These are phyloP conservation scores for Pteria penguin DNA, from an alignment of 2,888 invertebrate genomes.

Conservation along the genomic window DNA sequence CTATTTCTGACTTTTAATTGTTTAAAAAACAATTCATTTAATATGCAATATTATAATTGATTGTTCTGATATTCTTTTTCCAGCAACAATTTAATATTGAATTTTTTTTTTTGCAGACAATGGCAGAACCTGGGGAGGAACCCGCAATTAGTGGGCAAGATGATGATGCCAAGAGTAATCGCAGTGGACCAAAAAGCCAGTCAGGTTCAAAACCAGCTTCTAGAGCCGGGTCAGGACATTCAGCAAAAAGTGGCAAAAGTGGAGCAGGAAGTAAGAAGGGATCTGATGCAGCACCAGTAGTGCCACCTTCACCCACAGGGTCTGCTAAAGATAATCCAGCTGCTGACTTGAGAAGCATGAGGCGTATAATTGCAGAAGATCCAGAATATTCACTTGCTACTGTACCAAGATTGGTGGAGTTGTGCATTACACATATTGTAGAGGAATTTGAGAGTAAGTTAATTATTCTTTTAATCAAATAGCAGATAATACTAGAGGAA, in stretches of 20 bases:
- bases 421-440: slow-evolving; percentile 77
- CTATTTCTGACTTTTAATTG: no score
- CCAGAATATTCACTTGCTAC: slow-evolving; percentile 79
- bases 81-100: no score
- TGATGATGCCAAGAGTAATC: slow-evolving; percentile 59
- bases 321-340: slow-evolving; percentile 68
- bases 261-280: slow-evolving; percentile 47
- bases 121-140: neutral
- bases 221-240: slow-evolving; percentile 60
- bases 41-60: no score
- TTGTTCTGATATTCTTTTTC: no score
- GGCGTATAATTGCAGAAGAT: slow-evolving; percentile 80
- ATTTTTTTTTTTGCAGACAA: no score
- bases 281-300: slow-evolving; percentile 50
- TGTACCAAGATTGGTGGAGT: slow-evolving; percentile 77
- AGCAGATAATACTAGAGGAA: neutral
- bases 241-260: slow-evolving; percentile 64
- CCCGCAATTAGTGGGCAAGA: slow-evolving; percentile 21
- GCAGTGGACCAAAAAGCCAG: slow-evolving; percentile 61
- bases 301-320: slow-evolving; percentile 59
- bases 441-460: slow-evolving; percentile 79
- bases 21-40: no score
- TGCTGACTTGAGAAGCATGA: slow-evolving; percentile 73
- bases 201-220: slow-evolving; percentile 63
- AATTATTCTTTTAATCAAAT: neutral